Evolutionary conservation across 2,888 invertebrate species (phyloP), one percentile per base, ranked within the genome.

Genomic region (Paralinhomoeus sp.): DNA sequence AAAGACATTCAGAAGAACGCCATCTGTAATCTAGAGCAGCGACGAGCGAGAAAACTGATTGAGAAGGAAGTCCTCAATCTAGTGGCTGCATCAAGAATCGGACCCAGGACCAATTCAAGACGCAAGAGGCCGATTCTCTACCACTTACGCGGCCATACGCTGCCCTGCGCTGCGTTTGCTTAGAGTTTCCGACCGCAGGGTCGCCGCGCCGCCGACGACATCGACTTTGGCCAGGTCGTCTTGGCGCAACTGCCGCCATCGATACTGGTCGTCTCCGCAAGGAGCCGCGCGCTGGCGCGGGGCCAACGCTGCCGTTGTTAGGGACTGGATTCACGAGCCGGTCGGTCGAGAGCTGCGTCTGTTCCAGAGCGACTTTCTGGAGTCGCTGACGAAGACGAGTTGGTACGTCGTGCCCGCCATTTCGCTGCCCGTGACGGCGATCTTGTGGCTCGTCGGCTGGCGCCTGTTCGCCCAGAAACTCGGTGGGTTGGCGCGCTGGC

Each of bases 241-340:
- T 49, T 66, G 27, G 54, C 56, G 42, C 61, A 63, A 50, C 62
- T 67, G 21, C n/a, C 62, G 62, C 3, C 53, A 58, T 1, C 54
- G 60, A 42, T 67, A 67, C 49, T 60, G 60, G 57, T 59, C 59
- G 17, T 5, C 27, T 5, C 5, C 12, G 12, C 27, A 12, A 27
- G 7, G 5, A n/a, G n/a, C n/a, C n/a, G n/a, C n/a, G n/a, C n/a
- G n/a, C n/a, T n/a, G n/a, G n/a, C n/a, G n/a, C n/a, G n/a, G n/a
- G n/a, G n/a, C n/a, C n/a, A n/a, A n/a, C n/a, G n/a, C n/a, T n/a
- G n/a, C n/a, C n/a, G n/a, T n/a, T 27, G 7, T 27, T 12, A 27
- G 27, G 27, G 27, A 12, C 27, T 67, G 67, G 67, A 63, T 64
- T 24, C 67, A 67, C 51, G 57, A 62, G 42, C 66, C 66, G 3